These are phyloP conservation scores for Colostygia pectinataria DNA, from an alignment of 2,888 invertebrate genomes.

Conservation along the genomic window DNA sequence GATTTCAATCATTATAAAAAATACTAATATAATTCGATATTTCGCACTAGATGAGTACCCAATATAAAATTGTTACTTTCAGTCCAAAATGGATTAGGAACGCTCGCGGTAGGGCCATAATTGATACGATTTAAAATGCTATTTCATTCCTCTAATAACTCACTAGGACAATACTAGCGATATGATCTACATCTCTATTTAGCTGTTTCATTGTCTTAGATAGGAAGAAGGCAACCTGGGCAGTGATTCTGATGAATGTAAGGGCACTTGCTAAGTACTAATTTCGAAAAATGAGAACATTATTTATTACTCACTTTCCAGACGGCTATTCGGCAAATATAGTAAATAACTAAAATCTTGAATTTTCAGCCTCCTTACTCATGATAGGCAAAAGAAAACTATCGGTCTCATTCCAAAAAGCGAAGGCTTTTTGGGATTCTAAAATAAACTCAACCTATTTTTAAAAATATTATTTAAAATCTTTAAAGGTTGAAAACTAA, in stretches of 20 bases:
- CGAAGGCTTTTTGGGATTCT: too few relatives aligned
- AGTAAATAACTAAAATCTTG: too few relatives aligned
- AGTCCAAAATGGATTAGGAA: too few relatives aligned
- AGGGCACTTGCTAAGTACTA: constrained; percentile 21
- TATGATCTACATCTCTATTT: constrained; percentile 2
- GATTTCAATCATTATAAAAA: neutral
- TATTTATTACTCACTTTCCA: neutral
- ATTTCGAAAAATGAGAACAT: neutral
- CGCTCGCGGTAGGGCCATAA: neutral
- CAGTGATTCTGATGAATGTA: constrained; percentile 2
- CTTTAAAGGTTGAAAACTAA: too few relatives aligned
- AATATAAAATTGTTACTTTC: too few relatives aligned
- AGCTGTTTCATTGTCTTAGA: constrained; percentile 3
- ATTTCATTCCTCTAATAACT: neutral
- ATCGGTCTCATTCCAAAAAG: too few relatives aligned
- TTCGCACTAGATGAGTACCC: too few relatives aligned
- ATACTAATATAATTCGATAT: too few relatives aligned
- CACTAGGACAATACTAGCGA: constrained; percentile 4
- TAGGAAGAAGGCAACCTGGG: constrained; percentile 9
- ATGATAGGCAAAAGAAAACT: neutral
- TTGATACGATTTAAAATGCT: neutral
- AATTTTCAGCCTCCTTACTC: neutral
- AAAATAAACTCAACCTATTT: too few relatives aligned
- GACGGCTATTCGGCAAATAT: neutral
- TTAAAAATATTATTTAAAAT: too few relatives aligned